phyloP scores from a whole-genome alignment of 2,888 invertebrate species.

The Acholoe squamosa region DNA sequence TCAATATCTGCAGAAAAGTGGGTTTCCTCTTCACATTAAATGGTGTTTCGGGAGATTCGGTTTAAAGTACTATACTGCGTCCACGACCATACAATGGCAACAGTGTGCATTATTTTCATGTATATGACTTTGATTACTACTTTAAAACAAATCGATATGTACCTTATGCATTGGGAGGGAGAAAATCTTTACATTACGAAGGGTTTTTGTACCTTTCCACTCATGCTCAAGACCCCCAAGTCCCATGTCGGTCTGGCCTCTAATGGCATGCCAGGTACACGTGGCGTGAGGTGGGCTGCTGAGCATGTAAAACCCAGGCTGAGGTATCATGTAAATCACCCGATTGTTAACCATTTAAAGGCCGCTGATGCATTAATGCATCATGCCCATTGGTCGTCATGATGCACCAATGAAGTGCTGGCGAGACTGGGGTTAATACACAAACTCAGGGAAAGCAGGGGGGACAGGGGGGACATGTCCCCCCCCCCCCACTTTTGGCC shows the following conservation, averaged over 20 bases:
- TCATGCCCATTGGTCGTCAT: too few species aligned
- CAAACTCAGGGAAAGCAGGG: too few species aligned
- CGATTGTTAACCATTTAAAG: conserved; percentile 15
- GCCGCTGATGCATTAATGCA: too few species aligned
- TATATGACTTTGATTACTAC: background rate
- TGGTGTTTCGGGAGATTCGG: too few species aligned
- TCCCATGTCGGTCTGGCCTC: background rate
- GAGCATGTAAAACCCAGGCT: conserved; percentile 32
- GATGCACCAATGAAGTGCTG: too few species aligned
- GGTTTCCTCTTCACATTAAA: too few species aligned
- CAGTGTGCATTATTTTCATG: conserved; percentile 3
- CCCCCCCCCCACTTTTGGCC: too few species aligned
- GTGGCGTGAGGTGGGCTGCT: background rate
- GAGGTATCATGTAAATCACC: conserved; percentile 32
- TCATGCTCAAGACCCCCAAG: background rate
- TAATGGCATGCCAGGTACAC: conserved; percentile 29
- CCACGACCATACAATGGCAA: too few species aligned
- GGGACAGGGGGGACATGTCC: too few species aligned
- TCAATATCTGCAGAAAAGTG: too few species aligned
- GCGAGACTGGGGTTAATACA: too few species aligned
- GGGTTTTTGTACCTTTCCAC: background rate
- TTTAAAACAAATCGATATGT: background rate
- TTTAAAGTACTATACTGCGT: too few species aligned
- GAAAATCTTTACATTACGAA: background rate
- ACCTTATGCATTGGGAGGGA: conserved; percentile 1